A percentile compares a stretch with the other conserved stretches of the same genome.
These are phyloP conservation scores for Dermolepida albohirtum DNA, from an alignment of 2,888 invertebrate species.

Conservation along the genomic window DNA sequence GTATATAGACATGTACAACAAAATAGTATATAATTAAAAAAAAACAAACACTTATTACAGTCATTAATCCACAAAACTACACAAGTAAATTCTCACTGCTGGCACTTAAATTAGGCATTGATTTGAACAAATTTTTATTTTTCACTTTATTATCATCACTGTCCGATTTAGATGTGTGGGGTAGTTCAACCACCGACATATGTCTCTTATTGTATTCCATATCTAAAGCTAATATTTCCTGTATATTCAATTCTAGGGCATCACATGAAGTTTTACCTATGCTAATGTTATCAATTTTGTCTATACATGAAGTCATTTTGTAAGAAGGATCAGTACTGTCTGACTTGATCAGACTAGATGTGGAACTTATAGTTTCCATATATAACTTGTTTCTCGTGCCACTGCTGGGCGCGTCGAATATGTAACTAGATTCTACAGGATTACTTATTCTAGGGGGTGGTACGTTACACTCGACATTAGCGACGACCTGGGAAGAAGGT, in stretches of 20 bases:
- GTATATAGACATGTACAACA: conserved; percentile 23
- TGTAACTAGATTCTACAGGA: conserved; percentile 59
- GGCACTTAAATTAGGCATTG: conserved; percentile 79
- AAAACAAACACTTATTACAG: conserved; percentile 24
- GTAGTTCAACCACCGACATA: conserved; percentile 57
- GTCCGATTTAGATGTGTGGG: conserved; percentile 58
- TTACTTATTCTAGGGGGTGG: conserved; percentile 54
- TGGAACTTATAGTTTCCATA: conserved; percentile 42
- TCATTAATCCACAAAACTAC: conserved; percentile 50
- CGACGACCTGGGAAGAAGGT: conserved; percentile 69
- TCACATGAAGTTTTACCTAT: conserved; percentile 61
- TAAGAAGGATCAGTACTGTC: conserved; percentile 41
- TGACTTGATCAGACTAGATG: conserved; percentile 46
- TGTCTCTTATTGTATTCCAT: conserved; percentile 62
- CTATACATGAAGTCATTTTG: conserved; percentile 38
- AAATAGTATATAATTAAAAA: conserved; percentile 35
- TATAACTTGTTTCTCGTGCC: conserved; percentile 40
- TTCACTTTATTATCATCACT: conserved; percentile 54
- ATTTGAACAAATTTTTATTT: conserved; percentile 68
- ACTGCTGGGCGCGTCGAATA: conserved; percentile 55
- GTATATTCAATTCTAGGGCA: conserved; percentile 65
- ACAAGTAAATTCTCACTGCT: conserved; percentile 74
- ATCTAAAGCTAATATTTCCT: conserved; percentile 68
- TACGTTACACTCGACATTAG: conserved; percentile 73
- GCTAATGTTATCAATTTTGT: conserved; percentile 45